These are phyloP conservation scores for Eumerus sabulonum DNA, from an alignment of 2,888 invertebrate species.

Conservation along the genomic window DNA sequence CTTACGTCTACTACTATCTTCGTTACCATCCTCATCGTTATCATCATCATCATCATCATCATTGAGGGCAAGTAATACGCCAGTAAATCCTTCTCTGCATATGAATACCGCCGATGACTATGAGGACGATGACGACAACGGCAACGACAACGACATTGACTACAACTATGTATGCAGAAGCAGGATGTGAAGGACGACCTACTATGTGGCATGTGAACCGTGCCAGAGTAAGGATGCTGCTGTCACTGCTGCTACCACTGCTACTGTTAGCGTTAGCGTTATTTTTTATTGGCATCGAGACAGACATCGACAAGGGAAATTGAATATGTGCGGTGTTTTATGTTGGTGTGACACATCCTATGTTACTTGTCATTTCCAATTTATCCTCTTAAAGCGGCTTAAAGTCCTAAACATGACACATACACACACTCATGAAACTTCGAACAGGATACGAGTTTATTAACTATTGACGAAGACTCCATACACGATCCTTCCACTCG, in stretches of 20 bases:
- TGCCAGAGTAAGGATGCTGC: constrained; percentile 6
- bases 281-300: constrained; percentile 62
- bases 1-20: constrained; percentile 24
- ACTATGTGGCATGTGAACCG: constrained; percentile 45
- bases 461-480: constrained; percentile 40
- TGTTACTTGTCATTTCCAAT: constrained; percentile 60
- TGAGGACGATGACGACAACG: constrained; percentile 23
- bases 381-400: constrained; percentile 57
- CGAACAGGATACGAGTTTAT: constrained; percentile 8
- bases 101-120: constrained; percentile 52
- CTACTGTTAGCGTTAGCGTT: constrained; percentile 50
- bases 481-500: constrained; percentile 9
- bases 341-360: constrained; percentile 51
- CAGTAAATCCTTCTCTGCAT: constrained; percentile 65
- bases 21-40: constrained; percentile 22
- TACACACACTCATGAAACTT: too few relatives aligned
- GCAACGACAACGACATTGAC: constrained; percentile 17
- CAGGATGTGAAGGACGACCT: not conserved
- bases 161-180: too few relatives aligned
- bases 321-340: constrained; percentile 52
- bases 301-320: constrained; percentile 59
- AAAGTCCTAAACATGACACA: constrained; percentile 21
- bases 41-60: constrained; percentile 24
- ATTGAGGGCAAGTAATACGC: constrained; percentile 59
- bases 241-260: constrained; percentile 24